phyloP scores from a whole-genome alignment of 92 coral and sea anemone species.

The Siderastrea siderea region DNA sequence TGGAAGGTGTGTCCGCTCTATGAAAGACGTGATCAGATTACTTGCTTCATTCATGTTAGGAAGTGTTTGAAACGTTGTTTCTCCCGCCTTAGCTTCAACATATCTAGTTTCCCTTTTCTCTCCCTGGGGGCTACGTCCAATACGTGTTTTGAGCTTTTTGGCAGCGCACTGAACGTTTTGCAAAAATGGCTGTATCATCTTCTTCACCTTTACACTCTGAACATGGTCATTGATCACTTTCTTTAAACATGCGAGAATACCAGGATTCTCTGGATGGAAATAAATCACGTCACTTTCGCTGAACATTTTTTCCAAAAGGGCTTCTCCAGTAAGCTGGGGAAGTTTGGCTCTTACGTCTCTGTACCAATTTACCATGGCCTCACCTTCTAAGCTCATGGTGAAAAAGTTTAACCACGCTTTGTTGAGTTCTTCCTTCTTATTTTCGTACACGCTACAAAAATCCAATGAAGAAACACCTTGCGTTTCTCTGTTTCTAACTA shows the following conservation, averaged over 20 bases:
- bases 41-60: not conserved
- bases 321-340: conserved; percentile 23
- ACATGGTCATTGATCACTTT: conserved; percentile 8
- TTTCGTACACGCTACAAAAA: not conserved
- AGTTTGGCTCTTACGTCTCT: conserved; percentile 18
- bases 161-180: conserved; percentile 10
- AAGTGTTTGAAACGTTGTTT: not conserved
- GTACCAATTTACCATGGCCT: not conserved
- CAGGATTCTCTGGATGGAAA: not conserved
- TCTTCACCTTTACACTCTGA: conserved; percentile 19
- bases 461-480: too few relatives aligned
- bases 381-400: not conserved
- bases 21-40: not conserved
- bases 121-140: not conserved
- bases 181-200: conserved; percentile 30
- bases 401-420: conserved; percentile 4
- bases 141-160: not conserved
- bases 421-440: too few relatives aligned
- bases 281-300: conserved; percentile 17
- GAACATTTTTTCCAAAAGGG: conserved; percentile 17
- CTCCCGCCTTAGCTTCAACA: not conserved
- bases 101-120: not conserved
- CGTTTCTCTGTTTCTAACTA: too few relatives aligned
- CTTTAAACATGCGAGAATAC: not conserved
- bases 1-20: not conserved